Percentiles rank a stretch among this genome's conserved stretches.
These are phyloP conservation scores for Formica aserva DNA, from an alignment of 2,888 invertebrate genomes.

Conservation along the genomic window DNA sequence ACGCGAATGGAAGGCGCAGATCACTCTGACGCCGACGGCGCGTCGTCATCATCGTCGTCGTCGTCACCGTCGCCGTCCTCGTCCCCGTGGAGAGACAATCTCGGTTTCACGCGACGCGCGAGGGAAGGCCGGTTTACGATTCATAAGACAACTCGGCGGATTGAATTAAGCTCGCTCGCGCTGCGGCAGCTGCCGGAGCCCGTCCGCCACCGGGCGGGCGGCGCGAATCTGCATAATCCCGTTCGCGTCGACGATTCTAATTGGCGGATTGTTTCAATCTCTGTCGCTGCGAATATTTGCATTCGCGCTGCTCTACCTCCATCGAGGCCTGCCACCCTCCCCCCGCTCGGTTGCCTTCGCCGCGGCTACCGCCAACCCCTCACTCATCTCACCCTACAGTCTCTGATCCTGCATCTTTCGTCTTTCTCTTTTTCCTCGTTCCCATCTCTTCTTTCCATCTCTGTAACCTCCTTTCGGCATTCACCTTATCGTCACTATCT, in stretches of 20 bases:
- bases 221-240: conserved; percentile 85
- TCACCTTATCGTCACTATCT: conserved; percentile 43
- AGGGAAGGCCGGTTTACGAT: conserved; percentile 81
- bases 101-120: conserved; percentile 74
- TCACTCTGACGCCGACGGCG: conserved; percentile 25
- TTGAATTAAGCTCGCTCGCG: conserved; percentile 84
- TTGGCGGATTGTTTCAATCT: conserved; percentile 86
- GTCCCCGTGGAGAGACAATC: conserved; percentile 59
- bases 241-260: conserved; percentile 85
- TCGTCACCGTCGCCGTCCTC: conserved; percentile 22
- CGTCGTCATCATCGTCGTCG: conserved; percentile 37
- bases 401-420: conserved; percentile 21
- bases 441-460: conserved; percentile 34
- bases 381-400: conserved; percentile 33
- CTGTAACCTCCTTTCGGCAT: conserved; percentile 40
- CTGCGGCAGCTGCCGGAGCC: conserved; percentile 82
- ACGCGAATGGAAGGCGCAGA: conserved; percentile 24
- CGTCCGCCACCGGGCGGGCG: conserved; percentile 75
- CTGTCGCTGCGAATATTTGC: conserved; percentile 81
- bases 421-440: conserved; percentile 29
- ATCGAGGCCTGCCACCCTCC: conserved; percentile 18
- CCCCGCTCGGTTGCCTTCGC: conserved; percentile 28
- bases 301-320: conserved; percentile 72
- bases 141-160: conserved; percentile 85
- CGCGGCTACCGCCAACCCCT: conserved; percentile 24